These are phyloP conservation scores for Zele albiditarsus DNA, from an alignment of 2,888 invertebrate species.

Conservation along the genomic window DNA sequence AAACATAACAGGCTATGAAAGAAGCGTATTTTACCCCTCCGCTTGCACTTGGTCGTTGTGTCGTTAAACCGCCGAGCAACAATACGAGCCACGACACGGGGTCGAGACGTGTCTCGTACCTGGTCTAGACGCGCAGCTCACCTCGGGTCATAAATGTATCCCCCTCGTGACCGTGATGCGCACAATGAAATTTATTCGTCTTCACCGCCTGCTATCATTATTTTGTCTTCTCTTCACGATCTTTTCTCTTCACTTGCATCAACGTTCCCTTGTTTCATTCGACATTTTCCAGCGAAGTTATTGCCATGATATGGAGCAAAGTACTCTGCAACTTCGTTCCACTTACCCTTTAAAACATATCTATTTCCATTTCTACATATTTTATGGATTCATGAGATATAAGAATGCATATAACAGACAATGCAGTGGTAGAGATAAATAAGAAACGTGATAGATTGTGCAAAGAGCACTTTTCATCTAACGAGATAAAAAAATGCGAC, in stretches of 20 bases:
- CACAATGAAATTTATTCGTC: slow-evolving; percentile 36
- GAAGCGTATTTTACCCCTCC: slow-evolving; percentile 31
- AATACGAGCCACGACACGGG: slow-evolving; percentile 44
- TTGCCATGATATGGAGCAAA: slow-evolving; percentile 23
- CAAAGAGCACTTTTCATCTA: no score
- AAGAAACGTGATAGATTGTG: no score
- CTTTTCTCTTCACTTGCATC: not conserved
- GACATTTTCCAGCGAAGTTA: slow-evolving; percentile 20
- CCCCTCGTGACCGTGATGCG: not conserved
- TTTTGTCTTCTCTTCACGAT: not conserved
- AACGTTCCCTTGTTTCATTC: slow-evolving; percentile 9
- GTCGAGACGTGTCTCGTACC: slow-evolving; percentile 37
- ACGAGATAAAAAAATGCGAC: no score
- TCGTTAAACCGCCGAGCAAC: slow-evolving; percentile 52
- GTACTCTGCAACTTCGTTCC: slow-evolving; percentile 12
- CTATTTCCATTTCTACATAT: not conserved
- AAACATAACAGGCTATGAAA: slow-evolving; percentile 38
- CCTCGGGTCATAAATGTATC: slow-evolving; percentile 31
- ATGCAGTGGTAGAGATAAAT: no score
- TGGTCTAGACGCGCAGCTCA: slow-evolving; percentile 41
- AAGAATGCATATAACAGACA: no score
- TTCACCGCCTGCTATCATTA: not conserved
- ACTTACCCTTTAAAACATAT: not conserved
- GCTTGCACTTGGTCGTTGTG: slow-evolving; percentile 33
- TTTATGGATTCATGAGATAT: no score